Percentiles rank a stretch among this genome's conserved stretches.
Evolutionary conservation across 2,113 vertebrate species (phyloP).

Genomic region (Phasianus colchicus): DNA sequence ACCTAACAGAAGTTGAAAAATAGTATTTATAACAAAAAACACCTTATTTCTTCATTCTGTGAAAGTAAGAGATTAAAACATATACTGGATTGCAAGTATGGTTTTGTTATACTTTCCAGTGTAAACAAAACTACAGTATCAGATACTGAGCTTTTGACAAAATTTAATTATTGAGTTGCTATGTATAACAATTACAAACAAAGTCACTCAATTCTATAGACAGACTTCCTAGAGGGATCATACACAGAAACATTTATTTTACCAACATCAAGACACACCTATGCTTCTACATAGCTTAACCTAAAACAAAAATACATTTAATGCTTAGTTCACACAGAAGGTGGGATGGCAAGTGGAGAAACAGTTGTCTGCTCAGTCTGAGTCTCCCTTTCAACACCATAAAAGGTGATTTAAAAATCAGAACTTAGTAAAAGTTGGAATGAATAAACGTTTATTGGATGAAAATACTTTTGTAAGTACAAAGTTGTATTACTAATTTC

Average conservation of each 20-base stretch:
- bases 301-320: neutral
- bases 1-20: conserved; percentile 12
- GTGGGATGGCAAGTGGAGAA: neutral
- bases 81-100: neutral
- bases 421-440: neutral
- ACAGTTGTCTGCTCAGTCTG: neutral
- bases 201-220: neutral
- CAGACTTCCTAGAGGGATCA: neutral
- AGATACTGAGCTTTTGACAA: neutral
- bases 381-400: neutral
- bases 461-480: neutral
- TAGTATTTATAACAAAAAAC: neutral
- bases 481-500: neutral
- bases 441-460: neutral
- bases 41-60: neutral
- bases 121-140: neutral
- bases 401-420: neutral
- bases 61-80: neutral
- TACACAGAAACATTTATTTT: neutral
- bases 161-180: neutral
- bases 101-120: neutral
- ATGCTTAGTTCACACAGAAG: neutral
- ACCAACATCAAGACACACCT: neutral
- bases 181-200: neutral
- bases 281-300: neutral